Percentiles rank a stretch among this genome's conserved stretches.
Conservation (phyloP, 2,113 vertebrate species). For the Clarias batrachus region DNA sequence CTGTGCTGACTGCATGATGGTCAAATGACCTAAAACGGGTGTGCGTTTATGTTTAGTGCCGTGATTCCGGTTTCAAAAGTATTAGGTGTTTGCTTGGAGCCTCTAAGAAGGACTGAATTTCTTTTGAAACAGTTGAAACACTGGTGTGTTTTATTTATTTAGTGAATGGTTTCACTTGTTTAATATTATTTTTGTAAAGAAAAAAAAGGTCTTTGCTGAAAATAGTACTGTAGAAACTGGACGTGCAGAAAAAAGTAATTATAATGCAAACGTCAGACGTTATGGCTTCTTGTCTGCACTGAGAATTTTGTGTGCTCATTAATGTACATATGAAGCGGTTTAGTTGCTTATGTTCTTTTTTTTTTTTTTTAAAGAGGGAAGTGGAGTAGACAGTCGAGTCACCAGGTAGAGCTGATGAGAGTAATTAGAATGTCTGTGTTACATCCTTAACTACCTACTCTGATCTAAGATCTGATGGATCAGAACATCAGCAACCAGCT, state of each 20-base stretch:
- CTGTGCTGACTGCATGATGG: conserved; percentile 25
- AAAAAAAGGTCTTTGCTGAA: conserved; percentile 57
- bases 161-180: conserved; percentile 56
- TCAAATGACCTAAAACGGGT: not conserved
- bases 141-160: conserved; percentile 73
- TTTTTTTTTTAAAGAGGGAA: conserved; percentile 28
- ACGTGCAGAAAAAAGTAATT: conserved; percentile 52
- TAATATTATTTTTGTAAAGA: conserved; percentile 41
- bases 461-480: conserved; percentile 1
- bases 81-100: not conserved
- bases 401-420: conserved; percentile 39
- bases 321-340: not conserved
- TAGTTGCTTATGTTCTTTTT: not conserved
- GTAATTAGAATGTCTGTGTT: conserved; percentile 56
- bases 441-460: conserved; percentile 49
- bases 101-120: not conserved
- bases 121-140: not conserved
- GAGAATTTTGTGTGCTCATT: not conserved
- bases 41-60: not conserved
- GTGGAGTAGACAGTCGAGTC: conserved; percentile 33
- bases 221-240: conserved; percentile 57
- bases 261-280: not conserved
- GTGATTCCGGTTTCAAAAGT: not conserved
- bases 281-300: not conserved
- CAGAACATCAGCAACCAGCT: not conserved